Conservation (phyloP, 1,140 invertebrate species). For the Heterodera schachtii region DNA sequence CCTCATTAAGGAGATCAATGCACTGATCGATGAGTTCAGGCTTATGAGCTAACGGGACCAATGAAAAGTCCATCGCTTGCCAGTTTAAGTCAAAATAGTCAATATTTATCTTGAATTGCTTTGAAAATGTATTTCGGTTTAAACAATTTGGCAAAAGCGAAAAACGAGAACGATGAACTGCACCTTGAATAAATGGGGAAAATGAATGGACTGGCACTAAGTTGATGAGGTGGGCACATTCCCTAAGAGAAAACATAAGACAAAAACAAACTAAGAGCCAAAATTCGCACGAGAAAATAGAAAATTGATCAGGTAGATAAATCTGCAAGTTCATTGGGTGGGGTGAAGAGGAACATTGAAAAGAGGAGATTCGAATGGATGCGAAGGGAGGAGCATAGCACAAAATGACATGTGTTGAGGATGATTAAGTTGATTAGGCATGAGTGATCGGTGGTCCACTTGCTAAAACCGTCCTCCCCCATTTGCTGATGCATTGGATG, state of each 20-base stretch:
- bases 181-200: neutral
- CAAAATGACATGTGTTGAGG: neutral
- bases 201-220: slow-evolving; percentile 5
- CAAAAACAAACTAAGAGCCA: neutral
- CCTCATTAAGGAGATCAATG: slow-evolving; percentile 44
- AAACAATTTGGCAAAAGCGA: slow-evolving; percentile 5
- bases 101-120: neutral
- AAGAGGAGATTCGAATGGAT: neutral
- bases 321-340: neutral
- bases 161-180: neutral
- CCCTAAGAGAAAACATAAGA: neutral
- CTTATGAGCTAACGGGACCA: slow-evolving; percentile 27
- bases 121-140: neutral
- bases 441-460: neutral
- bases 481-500: slow-evolving; percentile 10
- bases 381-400: neutral
- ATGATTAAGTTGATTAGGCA: neutral
- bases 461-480: slow-evolving; percentile 13
- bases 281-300: neutral
- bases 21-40: slow-evolving; percentile 32
- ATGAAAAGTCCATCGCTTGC: slow-evolving; percentile 1
- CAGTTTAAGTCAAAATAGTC: neutral
- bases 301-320: neutral
- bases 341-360: neutral
- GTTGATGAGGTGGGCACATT: neutral